Evolutionary conservation across 2,113 vertebrate genomes (phyloP).

Genomic region (Eidolon helvum): DNA sequence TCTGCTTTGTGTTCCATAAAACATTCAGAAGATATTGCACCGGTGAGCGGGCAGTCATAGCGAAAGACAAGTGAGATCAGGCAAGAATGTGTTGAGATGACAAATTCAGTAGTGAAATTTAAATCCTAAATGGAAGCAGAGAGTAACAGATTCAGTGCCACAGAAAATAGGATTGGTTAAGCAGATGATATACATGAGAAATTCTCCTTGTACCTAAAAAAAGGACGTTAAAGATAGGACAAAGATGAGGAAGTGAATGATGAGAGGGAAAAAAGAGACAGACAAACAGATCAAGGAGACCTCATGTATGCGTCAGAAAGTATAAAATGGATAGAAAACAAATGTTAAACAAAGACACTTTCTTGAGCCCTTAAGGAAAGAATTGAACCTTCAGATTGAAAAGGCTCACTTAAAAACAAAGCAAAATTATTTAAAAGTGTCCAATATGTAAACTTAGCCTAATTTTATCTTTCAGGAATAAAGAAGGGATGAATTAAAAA

Average conservation of each 20-base stretch:
- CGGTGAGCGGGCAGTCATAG: not conserved
- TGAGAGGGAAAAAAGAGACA: not conserved
- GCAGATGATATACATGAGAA: not conserved
- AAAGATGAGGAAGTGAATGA: not conserved
- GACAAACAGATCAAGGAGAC: not conserved
- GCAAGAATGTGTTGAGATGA: not conserved
- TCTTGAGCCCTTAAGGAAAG: not conserved
- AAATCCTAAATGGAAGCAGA: not conserved
- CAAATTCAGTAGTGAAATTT: no score
- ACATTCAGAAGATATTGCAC: not conserved
- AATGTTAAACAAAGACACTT: accelerated
- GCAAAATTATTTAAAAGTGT: not conserved
- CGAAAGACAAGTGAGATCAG: not conserved
- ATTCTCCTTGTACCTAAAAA: not conserved
- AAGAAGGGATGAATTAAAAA: not conserved
- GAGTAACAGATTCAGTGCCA: not conserved
- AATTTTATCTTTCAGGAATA: not conserved
- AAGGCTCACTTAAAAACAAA: not conserved
- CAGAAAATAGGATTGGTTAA: accelerated
- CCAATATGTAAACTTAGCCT: no score
- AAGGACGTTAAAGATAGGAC: not conserved
- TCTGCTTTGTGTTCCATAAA: not conserved
- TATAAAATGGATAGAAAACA: not conserved
- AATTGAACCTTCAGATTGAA: not conserved
- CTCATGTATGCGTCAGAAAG: accelerated